phyloP scores from a whole-genome alignment of 2,888 invertebrate species.

The Ceramica pisi region DNA sequence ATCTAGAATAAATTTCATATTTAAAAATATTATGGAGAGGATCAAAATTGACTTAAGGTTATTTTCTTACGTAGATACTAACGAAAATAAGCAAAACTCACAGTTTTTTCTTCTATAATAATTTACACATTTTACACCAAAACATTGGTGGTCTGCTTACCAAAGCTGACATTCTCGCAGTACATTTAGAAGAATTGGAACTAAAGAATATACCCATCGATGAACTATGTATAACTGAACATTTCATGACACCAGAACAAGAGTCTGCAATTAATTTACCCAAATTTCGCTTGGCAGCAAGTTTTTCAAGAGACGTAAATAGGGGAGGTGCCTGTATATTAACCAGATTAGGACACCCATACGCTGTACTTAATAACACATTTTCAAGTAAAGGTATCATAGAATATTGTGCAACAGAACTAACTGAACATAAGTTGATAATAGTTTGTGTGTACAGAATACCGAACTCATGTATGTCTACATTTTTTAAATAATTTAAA shows the following conservation, averaged over 20 bases:
- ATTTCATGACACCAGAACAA: constrained; percentile 15
- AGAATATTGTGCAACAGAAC: too few species aligned
- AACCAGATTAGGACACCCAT: too few species aligned
- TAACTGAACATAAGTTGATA: too few species aligned
- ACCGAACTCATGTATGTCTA: too few species aligned
- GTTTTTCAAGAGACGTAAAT: constrained; percentile 20
- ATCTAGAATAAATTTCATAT: constrained; percentile 23
- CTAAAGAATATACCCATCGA: constrained; percentile 6
- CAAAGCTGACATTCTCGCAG: constrained; percentile 15
- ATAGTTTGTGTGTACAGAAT: too few species aligned
- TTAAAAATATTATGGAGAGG: constrained; percentile 1
- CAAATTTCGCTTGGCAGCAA: constrained; percentile 14
- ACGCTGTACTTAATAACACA: too few species aligned
- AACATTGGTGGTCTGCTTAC: constrained; percentile 7
- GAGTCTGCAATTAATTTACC: constrained; percentile 12
- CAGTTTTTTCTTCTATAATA: constrained; percentile 33
- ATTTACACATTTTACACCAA: constrained; percentile 20
- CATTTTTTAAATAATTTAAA: too few species aligned
- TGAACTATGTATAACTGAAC: constrained; percentile 22
- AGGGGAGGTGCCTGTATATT: too few species aligned
- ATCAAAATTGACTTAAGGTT: constrained; percentile 7
- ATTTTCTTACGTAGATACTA: constrained; percentile 14
- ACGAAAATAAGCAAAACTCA: constrained; percentile 2
- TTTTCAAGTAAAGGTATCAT: too few species aligned
- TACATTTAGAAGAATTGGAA: constrained; percentile 23